phyloP scores from a whole-genome alignment of 2,888 invertebrate genomes.

The Spilosoma lubricipeda region DNA sequence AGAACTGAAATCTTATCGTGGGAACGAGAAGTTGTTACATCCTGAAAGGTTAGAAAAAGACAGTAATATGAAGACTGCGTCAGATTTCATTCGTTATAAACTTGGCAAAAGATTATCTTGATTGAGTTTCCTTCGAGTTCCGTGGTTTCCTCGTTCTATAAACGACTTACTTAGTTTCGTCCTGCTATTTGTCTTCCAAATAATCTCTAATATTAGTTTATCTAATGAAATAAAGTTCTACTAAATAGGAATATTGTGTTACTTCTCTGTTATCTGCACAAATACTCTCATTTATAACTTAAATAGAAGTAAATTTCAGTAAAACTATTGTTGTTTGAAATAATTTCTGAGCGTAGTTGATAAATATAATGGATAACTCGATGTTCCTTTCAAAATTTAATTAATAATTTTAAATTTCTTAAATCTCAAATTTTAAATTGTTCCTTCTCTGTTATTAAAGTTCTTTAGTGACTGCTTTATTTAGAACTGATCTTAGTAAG shows the following conservation, averaged over 20 bases:
- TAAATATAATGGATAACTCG: background rate
- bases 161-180: constrained; percentile 16
- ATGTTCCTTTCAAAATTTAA: background rate
- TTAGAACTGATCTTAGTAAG: no score
- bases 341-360: background rate
- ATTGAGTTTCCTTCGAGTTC: constrained; percentile 33
- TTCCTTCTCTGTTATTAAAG: no score
- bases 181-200: constrained; percentile 11
- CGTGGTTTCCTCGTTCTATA: constrained; percentile 8
- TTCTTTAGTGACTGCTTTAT: no score
- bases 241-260: background rate
- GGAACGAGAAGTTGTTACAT: constrained; percentile 1
- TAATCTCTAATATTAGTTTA: constrained; percentile 12
- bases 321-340: background rate
- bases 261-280: background rate
- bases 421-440: no score
- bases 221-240: constrained; percentile 1
- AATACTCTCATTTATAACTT: background rate
- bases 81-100: constrained; percentile 25
- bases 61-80: constrained; percentile 10
- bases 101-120: constrained; percentile 27
- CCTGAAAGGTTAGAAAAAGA: constrained; percentile 10
- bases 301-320: background rate
- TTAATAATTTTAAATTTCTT: background rate
- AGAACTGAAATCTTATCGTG: background rate